Percentiles rank a stretch among this genome's conserved stretches.
phyloP scores from a whole-genome alignment of 2,113 vertebrate species.

The Oenanthe oenanthe region DNA sequence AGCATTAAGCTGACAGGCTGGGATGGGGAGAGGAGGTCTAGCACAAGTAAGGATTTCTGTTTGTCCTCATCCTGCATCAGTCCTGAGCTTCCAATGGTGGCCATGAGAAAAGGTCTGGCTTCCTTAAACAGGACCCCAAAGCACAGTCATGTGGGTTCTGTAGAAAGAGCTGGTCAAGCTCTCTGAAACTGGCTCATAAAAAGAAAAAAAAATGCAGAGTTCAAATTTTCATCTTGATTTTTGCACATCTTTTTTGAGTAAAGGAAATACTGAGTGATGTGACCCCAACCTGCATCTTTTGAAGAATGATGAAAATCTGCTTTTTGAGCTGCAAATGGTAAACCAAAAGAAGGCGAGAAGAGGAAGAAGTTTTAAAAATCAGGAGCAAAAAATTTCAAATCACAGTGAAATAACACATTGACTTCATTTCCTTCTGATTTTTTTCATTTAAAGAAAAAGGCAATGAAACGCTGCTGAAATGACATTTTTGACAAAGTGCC shows the following conservation, averaged over 20 bases:
- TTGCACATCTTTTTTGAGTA: not conserved
- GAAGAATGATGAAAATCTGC: not conserved
- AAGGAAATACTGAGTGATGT: not conserved
- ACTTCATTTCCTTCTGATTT: slow-evolving; percentile 44
- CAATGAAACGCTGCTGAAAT: slow-evolving; percentile 29
- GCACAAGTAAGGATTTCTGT: not conserved
- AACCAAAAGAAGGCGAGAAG: not conserved
- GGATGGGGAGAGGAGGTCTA: not conserved
- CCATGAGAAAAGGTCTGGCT: not conserved
- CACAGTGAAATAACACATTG: not conserved
- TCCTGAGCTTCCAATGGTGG: not conserved
- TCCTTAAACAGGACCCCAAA: not conserved
- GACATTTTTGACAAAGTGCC: slow-evolving; percentile 60
- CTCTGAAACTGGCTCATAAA: not conserved
- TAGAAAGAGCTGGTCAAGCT: not conserved
- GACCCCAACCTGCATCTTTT: not conserved
- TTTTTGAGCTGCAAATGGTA: not conserved
- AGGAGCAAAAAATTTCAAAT: not conserved
- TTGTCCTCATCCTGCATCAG: not conserved
- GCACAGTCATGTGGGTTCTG: not conserved
- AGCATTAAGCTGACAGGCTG: not conserved
- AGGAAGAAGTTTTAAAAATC: not conserved
- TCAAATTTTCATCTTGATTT: not conserved
- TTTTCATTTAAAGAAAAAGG: slow-evolving; percentile 53
- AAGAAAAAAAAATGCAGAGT: not conserved